Conservation (phyloP, 2,113 vertebrate species). For the Cathartes aura region DNA sequence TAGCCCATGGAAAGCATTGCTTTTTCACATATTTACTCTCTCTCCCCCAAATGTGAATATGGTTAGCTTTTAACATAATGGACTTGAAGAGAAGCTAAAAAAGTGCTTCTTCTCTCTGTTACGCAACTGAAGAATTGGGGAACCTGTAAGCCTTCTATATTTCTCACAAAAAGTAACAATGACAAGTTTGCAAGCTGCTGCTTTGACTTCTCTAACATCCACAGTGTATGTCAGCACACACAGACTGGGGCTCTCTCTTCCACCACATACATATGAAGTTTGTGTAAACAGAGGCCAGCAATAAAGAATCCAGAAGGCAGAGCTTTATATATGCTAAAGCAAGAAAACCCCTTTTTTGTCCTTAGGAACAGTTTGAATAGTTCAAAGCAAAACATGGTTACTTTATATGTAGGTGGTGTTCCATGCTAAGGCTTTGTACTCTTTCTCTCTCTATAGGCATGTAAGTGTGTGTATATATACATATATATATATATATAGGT, state of each 20-base stretch:
- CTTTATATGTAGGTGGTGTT: background rate
- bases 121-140: background rate
- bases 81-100: slow-evolving; percentile 24
- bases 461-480: background rate
- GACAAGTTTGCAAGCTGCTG: slow-evolving; percentile 23
- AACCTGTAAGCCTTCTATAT: background rate
- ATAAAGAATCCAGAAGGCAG: background rate
- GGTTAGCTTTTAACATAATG: slow-evolving; percentile 31
- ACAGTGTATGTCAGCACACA: background rate
- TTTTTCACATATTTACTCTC: slow-evolving; percentile 37
- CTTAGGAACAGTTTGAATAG: background rate
- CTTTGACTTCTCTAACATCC: background rate
- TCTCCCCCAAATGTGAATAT: slow-evolving; percentile 32
- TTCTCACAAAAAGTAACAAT: background rate
- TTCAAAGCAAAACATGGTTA: background rate
- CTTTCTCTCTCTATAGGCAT: background rate
- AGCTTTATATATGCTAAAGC: background rate
- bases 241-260: background rate
- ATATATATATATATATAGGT: background rate
- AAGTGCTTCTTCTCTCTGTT: slow-evolving; percentile 1
- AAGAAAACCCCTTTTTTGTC: background rate
- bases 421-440: background rate
- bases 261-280: background rate
- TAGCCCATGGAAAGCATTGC: slow-evolving; percentile 14
- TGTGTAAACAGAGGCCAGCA: background rate